phyloP scores from a whole-genome alignment of 2,113 vertebrate genomes.

The Falco punctatus region DNA sequence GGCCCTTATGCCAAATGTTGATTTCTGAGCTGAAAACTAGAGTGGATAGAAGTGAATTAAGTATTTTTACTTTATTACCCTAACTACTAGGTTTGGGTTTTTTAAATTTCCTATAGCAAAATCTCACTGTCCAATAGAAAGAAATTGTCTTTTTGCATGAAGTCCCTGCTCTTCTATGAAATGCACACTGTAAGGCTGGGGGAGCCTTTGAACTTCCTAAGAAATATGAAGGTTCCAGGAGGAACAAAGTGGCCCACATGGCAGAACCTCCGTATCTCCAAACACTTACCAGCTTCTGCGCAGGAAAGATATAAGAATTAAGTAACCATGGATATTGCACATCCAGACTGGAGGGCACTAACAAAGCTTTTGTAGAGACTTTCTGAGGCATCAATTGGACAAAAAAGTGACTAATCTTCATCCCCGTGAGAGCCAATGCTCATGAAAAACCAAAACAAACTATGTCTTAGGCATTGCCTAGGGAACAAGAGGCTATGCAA shows the following conservation, averaged over 20 bases:
- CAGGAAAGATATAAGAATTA: not conserved
- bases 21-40: not conserved
- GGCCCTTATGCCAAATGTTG: not conserved
- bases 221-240: not conserved
- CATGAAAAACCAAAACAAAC: not conserved
- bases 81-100: too few relatives aligned
- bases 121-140: not conserved
- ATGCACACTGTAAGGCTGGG: not conserved
- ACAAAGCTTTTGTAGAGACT: not conserved
- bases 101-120: not conserved
- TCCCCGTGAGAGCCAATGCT: not conserved
- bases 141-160: not conserved
- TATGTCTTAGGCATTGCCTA: not conserved
- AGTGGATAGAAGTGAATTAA: not conserved
- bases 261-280: not conserved
- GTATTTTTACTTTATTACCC: not conserved
- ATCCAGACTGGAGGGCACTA: not conserved
- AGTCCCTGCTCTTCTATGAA: not conserved
- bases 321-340: not conserved
- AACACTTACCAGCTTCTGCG: not conserved
- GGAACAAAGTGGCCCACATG: not conserved
- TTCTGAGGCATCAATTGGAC: not conserved
- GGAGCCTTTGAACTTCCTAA: not conserved
- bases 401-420: not conserved
- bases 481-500: not conserved